Percentiles rank a stretch among this genome's conserved stretches.
Conservation (phyloP, 2,888 invertebrate species). For the Galerucella pusilla region DNA sequence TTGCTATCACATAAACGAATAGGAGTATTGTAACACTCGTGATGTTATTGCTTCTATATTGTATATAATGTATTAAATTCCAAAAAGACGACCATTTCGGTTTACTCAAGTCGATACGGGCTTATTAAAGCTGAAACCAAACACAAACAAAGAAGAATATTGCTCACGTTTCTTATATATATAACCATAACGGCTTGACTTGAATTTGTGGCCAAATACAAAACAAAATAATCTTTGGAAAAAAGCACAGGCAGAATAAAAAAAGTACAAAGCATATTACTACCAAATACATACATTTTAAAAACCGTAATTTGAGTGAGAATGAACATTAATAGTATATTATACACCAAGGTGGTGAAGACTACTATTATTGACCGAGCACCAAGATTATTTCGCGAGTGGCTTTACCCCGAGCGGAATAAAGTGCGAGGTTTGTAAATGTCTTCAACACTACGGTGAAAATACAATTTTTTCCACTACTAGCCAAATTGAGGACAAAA, state of each 20-base stretch:
- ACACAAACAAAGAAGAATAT: conserved; percentile 26
- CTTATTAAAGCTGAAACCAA: conserved; percentile 29
- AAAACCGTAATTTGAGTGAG: too few relatives aligned
- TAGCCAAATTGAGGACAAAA: too few relatives aligned
- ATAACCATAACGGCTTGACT: conserved; percentile 13
- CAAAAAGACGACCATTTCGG: conserved; percentile 22
- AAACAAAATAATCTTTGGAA: neutral
- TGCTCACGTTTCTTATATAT: conserved; percentile 25
- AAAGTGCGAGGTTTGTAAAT: too few relatives aligned
- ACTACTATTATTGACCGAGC: too few relatives aligned
- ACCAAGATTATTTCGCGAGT: too few relatives aligned
- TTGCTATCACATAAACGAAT: neutral
- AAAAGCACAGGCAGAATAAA: neutral
- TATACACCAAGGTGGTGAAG: too few relatives aligned
- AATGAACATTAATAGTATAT: too few relatives aligned
- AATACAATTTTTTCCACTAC: too few relatives aligned
- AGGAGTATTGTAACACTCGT: neutral
- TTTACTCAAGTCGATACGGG: conserved; percentile 20
- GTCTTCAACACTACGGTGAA: too few relatives aligned
- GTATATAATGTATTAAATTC: conserved; percentile 21
- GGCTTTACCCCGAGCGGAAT: too few relatives aligned
- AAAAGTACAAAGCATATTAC: neutral
- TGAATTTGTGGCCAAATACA: conserved; percentile 3
- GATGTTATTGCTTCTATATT: conserved; percentile 1
- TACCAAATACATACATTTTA: neutral